A percentile compares a stretch with the other conserved stretches of the same genome.
Evolutionary conservation across 2,113 vertebrate genomes (phyloP).

Genomic region (Lasiurus cinereus): DNA sequence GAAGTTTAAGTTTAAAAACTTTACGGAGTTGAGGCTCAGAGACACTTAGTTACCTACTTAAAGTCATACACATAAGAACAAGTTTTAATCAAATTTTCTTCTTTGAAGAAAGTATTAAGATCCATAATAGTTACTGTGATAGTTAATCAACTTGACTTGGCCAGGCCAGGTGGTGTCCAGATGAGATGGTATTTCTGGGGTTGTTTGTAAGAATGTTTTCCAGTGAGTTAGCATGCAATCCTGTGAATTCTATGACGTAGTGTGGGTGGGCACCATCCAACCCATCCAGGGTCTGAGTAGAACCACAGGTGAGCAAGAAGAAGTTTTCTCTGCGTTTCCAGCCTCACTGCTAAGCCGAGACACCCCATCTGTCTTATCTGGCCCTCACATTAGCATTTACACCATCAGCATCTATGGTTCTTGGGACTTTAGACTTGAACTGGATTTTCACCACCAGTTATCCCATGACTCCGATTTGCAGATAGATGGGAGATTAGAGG

Average conservation of each 20-base stretch:
- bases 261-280: not conserved
- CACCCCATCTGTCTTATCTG: too few species aligned
- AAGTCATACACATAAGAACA: not conserved
- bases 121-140: not conserved
- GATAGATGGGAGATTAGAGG: not conserved
- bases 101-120: not conserved
- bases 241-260: not conserved
- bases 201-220: not conserved
- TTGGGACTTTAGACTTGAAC: not conserved
- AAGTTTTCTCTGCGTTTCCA: not conserved
- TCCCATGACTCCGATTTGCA: not conserved
- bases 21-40: not conserved
- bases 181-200: not conserved
- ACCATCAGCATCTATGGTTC: not conserved
- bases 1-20: too few species aligned
- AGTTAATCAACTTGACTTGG: not conserved
- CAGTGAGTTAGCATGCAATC: not conserved
- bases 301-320: not conserved
- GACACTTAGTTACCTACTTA: not conserved
- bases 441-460: not conserved
- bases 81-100: conserved; percentile 21
- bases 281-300: not conserved
- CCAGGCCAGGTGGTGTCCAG: not conserved
- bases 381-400: not conserved
- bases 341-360: not conserved